A percentile compares a stretch with the other conserved stretches of the same genome.
Conservation (phyloP, 2,797 vertebrate species). For the Buceros bicornis region DNA sequence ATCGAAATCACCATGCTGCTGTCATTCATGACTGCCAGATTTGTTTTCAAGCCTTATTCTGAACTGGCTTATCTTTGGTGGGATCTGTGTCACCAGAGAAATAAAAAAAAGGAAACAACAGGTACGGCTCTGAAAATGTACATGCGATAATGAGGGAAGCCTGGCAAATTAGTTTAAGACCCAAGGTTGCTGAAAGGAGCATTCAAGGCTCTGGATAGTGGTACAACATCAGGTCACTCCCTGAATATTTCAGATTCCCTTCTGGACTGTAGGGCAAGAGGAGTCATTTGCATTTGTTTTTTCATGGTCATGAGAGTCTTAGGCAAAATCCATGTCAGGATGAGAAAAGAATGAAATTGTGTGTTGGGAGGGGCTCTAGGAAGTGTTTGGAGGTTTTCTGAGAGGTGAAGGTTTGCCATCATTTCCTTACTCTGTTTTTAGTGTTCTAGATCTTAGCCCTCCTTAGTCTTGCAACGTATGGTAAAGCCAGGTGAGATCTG, state of each 20-base stretch:
- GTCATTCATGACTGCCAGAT: background rate
- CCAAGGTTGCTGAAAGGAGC: background rate
- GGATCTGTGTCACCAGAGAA: background rate
- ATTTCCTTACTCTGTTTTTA: background rate
- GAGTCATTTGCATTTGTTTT: background rate
- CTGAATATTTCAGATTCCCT: background rate
- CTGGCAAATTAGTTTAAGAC: background rate
- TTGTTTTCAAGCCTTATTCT: background rate
- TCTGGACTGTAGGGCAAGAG: background rate
- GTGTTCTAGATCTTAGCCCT: background rate
- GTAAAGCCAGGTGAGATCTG: background rate
- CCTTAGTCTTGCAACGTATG: background rate
- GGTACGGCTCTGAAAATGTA: background rate
- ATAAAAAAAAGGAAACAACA: background rate
- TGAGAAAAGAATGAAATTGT: background rate
- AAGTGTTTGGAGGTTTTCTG: background rate
- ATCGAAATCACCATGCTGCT: background rate
- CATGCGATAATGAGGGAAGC: background rate
- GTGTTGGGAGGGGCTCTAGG: background rate
- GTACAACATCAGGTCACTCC: background rate
- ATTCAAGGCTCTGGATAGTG: background rate
- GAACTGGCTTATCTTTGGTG: background rate
- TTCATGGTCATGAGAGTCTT: background rate
- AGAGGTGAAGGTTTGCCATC: background rate
- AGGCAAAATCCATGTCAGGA: background rate